Evolutionary conservation across 2,888 invertebrate genomes (phyloP).

Genomic region (Microctonus hyperodae): DNA sequence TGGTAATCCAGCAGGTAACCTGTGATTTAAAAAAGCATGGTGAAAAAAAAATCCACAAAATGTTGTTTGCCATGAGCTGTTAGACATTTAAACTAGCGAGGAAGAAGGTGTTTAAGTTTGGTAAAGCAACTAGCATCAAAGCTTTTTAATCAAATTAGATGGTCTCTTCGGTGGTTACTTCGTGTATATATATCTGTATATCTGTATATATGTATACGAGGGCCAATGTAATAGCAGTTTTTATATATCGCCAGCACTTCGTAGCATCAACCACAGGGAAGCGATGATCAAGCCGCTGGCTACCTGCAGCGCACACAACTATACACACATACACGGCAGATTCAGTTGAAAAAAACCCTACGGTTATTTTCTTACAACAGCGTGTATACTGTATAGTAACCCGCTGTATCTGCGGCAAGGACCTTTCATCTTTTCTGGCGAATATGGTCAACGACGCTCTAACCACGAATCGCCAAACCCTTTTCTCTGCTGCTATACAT

Average conservation of each 20-base stretch:
- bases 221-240: conserved; percentile 45
- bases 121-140: conserved; percentile 39
- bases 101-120: conserved; percentile 19
- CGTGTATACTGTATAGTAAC: not conserved
- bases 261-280: conserved; percentile 34
- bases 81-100: not conserved
- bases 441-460: conserved; percentile 3
- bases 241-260: conserved; percentile 32
- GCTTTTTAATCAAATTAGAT: conserved; percentile 54
- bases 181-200: conserved; percentile 23
- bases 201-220: conserved; percentile 21
- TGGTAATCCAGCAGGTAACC: conserved; percentile 1
- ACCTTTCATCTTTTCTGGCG: conserved; percentile 18
- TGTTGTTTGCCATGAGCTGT: conserved; percentile 33
- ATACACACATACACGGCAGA: not conserved
- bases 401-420: not conserved
- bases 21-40: conserved; percentile 17
- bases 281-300: conserved; percentile 36
- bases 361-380: conserved; percentile 14
- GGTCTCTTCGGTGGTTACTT: conserved; percentile 48
- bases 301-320: conserved; percentile 13
- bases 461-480: not conserved
- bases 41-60: conserved; percentile 30
- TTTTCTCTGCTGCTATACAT: not conserved
- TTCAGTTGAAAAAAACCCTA: not conserved